A percentile compares a stretch with the other conserved stretches of the same genome.
These are phyloP conservation scores for Erinaceus europaeus DNA, from an alignment of 2,113 vertebrate species.

Conservation along the genomic window DNA sequence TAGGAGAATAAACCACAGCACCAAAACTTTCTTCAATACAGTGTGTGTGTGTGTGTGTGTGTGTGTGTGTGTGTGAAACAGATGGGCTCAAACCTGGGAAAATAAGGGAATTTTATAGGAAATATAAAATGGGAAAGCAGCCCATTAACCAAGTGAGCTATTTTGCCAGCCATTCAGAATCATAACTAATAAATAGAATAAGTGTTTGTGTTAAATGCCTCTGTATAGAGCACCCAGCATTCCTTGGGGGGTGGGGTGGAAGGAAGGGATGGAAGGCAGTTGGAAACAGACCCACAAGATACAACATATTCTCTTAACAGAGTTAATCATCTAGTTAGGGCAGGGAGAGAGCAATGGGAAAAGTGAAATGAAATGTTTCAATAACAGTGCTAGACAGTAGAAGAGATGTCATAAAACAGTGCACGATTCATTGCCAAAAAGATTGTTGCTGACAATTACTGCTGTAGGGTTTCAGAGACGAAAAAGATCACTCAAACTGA, in stretches of 20 bases:
- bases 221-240: accelerated
- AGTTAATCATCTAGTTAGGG: not conserved
- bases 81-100: too few species aligned
- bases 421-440: not conserved
- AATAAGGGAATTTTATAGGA: too few species aligned
- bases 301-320: not conserved
- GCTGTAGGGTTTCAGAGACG: not conserved
- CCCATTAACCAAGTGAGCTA: too few species aligned
- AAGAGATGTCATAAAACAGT: conserved; percentile 1
- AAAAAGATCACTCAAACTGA: not conserved
- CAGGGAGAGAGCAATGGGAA: not conserved
- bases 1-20: too few species aligned
- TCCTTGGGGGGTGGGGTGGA: accelerated
- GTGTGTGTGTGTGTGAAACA: too few species aligned
- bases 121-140: too few species aligned
- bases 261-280: not conserved
- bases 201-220: not conserved
- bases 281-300: too few species aligned
- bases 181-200: conserved; percentile 12
- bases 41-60: too few species aligned
- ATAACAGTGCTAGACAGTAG: not conserved
- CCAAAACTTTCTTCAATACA: too few species aligned
- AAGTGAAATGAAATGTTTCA: conserved; percentile 31
- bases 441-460: not conserved
- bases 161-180: too few species aligned